phyloP scores from a whole-genome alignment of 1,140 invertebrate genomes.

The Neodiprion pinetum region DNA sequence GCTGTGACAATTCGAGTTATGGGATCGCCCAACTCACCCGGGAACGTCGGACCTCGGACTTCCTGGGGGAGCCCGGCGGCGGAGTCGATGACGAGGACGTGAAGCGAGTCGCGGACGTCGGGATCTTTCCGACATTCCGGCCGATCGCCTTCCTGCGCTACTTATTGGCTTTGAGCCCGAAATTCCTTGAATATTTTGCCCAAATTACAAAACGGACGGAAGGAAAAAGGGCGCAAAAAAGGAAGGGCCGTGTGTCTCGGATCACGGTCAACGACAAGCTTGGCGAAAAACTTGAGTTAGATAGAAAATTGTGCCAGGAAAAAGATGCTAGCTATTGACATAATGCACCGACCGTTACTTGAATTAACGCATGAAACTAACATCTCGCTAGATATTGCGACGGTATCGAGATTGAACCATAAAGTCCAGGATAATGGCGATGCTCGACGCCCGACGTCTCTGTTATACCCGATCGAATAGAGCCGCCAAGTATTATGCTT shows the following conservation, averaged over 20 bases:
- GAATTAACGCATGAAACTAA: too few relatives aligned
- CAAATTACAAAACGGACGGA: neutral
- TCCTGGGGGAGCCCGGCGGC: neutral
- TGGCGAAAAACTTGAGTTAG: too few relatives aligned
- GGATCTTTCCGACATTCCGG: neutral
- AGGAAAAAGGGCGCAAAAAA: neutral
- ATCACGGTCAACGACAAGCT: too few relatives aligned
- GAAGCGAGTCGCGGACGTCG: neutral
- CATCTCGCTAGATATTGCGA: too few relatives aligned
- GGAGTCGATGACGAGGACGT: neutral
- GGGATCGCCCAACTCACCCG: neutral
- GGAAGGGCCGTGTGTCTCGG: neutral
- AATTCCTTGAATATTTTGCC: neutral
- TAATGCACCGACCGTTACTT: too few relatives aligned
- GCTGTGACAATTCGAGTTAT: neutral
- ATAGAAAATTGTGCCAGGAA: too few relatives aligned
- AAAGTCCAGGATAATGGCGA: too few relatives aligned
- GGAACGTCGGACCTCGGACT: neutral
- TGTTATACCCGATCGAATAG: too few relatives aligned
- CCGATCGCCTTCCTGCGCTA: neutral
- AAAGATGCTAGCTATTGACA: too few relatives aligned
- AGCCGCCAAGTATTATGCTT: too few relatives aligned
- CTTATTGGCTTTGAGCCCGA: neutral
- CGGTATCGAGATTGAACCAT: too few relatives aligned
- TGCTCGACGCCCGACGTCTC: too few relatives aligned